Evolutionary conservation across 2,797 vertebrate genomes (phyloP).

Genomic region (Ceyx erithaca): DNA sequence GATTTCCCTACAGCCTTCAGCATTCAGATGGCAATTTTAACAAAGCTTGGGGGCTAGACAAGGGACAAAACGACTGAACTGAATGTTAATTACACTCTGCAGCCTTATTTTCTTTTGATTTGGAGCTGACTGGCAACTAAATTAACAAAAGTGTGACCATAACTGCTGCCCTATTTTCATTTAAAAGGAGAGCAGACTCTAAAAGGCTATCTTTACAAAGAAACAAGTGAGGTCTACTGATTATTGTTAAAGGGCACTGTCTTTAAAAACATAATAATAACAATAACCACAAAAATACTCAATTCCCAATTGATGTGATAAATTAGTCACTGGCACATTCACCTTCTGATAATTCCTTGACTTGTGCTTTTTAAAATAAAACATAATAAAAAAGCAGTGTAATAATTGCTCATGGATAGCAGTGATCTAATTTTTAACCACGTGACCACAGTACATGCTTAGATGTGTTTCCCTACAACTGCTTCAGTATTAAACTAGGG

Average conservation of each 20-base stretch:
- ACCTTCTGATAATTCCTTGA: slow-evolving; percentile 34
- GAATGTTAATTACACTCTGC: slow-evolving; percentile 99
- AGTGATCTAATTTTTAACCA: slow-evolving; percentile 72
- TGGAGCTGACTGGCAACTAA: slow-evolving; percentile 88
- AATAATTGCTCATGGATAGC: slow-evolving; percentile 31
- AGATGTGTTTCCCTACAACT: neutral
- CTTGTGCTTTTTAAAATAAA: slow-evolving; percentile 61
- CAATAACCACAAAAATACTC: slow-evolving; percentile 65
- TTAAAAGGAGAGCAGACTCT: slow-evolving; percentile 86
- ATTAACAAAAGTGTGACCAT: slow-evolving; percentile 90
- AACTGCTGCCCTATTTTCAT: slow-evolving; percentile 88
- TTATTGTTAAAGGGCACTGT: slow-evolving; percentile 83
- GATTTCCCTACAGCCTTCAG: slow-evolving; percentile 94
- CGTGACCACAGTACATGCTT: slow-evolving; percentile 27
- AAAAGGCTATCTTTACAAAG: slow-evolving; percentile 87
- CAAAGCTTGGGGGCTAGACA: slow-evolving; percentile 93
- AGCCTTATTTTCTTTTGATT: slow-evolving; percentile 90
- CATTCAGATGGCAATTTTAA: slow-evolving; percentile 93
- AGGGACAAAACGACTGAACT: slow-evolving; percentile 93
- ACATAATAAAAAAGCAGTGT: slow-evolving; percentile 15
- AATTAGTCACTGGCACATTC: slow-evolving; percentile 61
- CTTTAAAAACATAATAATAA: slow-evolving; percentile 77
- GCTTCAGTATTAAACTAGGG: neutral
- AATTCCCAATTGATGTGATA: slow-evolving; percentile 65
- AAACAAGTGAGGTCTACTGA: slow-evolving; percentile 84